Evolutionary conservation across 2,797 vertebrate genomes (phyloP), one percentile per base, ranked within the genome.

Genomic region (Chloroceryle inda): DNA sequence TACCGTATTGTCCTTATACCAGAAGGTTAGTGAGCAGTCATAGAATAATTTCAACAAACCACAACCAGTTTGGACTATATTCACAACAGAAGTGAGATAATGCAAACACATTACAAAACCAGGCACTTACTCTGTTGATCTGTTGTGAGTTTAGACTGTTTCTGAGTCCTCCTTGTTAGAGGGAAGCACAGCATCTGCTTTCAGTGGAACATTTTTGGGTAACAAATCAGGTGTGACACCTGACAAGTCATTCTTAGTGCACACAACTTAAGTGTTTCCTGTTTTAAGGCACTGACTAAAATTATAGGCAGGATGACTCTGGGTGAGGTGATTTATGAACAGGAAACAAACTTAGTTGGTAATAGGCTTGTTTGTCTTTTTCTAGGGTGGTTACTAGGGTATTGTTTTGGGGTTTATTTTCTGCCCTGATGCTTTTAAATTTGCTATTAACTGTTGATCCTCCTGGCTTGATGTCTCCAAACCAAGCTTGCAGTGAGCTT

Each of bases 1-100:
- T 56, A 13, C 10, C 2, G 0, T 31, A 20, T 21, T 24, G 5
- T 31, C 4, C 4, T 40, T 16, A 2, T 16, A 11, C 4, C 5
- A 0, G n/a, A 22, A 56, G 13, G 40, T 8, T 37, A 22, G 8
- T 5, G n/a, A 59, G 29, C 16, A 29, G 12, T 29, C 23, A 1
- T 2, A 13, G 11, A 19, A 53, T 44, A 55, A 16, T 40, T 80
- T 83, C 64, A 77, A 2, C 52, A 38, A 29, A 13, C 11, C 4
- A 2, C 5, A 7, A 16, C 13, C 11, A 4, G 0, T 45, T 74
- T 52, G 23, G 15, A 3, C 16, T 52, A 7, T 49, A 4, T 49
- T 59, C 68, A 6, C 3, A 22, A 5, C 37, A 63, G 31, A 67
- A 84, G 4, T 7, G 15, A 44, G 49, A 4, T 18, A 42, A 27